Evolutionary conservation across 2,797 vertebrate species (phyloP).

Genomic region (Coilia nasus): DNA sequence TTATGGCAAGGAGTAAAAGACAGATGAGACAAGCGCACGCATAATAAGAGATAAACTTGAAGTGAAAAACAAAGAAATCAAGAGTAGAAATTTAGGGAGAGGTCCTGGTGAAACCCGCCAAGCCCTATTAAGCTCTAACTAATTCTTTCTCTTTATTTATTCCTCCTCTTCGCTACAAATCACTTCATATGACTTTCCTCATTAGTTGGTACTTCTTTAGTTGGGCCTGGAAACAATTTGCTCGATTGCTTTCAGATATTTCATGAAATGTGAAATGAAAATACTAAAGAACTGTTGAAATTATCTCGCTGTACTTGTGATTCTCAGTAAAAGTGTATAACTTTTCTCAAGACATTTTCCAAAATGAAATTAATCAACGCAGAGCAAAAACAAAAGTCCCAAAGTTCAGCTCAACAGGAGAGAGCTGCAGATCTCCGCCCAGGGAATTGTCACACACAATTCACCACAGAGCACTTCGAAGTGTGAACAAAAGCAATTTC

Average conservation of each 20-base stretch:
- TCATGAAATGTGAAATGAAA: neutral
- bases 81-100: neutral
- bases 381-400: neutral
- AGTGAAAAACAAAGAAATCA: neutral
- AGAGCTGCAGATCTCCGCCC: too few relatives aligned
- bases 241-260: neutral
- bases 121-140: neutral
- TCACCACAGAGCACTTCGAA: too few relatives aligned
- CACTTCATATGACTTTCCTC: neutral
- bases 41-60: neutral
- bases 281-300: neutral
- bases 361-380: neutral
- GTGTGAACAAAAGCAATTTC: too few relatives aligned
- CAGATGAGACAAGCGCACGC: neutral
- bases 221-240: neutral
- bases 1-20: neutral
- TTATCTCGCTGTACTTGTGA: neutral
- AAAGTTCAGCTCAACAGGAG: too few relatives aligned
- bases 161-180: neutral
- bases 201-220: neutral
- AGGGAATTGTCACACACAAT: too few relatives aligned
- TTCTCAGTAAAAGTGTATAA: neutral
- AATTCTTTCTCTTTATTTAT: neutral
- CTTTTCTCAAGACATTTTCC: neutral
- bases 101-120: neutral